Evolutionary conservation across 1,140 invertebrate genomes (phyloP).

Genomic region (Hetaerina americana): DNA sequence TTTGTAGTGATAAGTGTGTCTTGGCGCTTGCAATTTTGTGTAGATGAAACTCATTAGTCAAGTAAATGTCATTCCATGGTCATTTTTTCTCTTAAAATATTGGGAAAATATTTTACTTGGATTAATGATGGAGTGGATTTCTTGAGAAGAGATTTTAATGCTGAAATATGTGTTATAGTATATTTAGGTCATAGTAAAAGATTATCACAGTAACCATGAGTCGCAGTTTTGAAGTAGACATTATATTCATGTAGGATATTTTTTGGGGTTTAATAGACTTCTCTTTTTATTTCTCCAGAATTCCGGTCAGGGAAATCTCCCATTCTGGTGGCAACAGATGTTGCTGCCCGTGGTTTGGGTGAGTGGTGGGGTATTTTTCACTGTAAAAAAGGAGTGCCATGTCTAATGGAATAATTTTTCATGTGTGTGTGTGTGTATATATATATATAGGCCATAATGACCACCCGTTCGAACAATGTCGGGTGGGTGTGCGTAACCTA

Average conservation of each 20-base stretch:
- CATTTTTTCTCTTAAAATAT: too few species aligned
- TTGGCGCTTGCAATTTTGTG: too few species aligned
- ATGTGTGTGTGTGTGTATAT: too few species aligned
- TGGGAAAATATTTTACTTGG: too few species aligned
- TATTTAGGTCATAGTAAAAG: not conserved
- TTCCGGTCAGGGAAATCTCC: conserved; percentile 83
- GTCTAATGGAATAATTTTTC: too few species aligned
- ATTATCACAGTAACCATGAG: not conserved
- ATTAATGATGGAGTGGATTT: too few species aligned
- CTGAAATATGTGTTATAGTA: too few species aligned
- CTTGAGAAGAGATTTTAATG: too few species aligned
- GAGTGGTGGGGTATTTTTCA: conserved; percentile 32
- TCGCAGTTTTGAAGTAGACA: not conserved
- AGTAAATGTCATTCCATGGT: too few species aligned
- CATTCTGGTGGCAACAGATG: conserved; percentile 95
- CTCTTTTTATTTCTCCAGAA: conserved; percentile 42
- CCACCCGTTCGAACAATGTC: not conserved
- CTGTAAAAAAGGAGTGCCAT: too few species aligned
- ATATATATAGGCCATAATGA: not conserved
- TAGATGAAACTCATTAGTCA: too few species aligned
- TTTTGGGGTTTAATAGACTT: not conserved
- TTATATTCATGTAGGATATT: not conserved
- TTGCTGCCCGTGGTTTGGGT: conserved; percentile 96
- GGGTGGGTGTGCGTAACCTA: not conserved
- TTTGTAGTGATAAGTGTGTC: too few species aligned